Evolutionary conservation across 2,797 vertebrate genomes (phyloP).

Genomic region (Microcaecilia unicolor): DNA sequence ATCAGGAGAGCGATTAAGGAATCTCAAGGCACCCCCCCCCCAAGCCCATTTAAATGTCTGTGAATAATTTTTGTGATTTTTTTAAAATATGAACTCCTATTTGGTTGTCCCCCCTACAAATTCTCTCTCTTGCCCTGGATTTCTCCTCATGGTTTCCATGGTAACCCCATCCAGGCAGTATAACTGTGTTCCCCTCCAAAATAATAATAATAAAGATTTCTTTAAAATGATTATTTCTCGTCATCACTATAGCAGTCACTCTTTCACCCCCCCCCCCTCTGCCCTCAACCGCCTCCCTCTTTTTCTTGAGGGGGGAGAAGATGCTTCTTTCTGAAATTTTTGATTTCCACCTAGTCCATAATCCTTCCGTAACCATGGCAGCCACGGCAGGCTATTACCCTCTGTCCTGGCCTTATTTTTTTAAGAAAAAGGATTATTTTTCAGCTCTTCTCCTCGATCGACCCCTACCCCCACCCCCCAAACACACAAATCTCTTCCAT

Average conservation of each 20-base stretch:
- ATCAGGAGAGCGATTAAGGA: too few species aligned
- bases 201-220: too few species aligned
- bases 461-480: too few species aligned
- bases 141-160: constrained; percentile 47
- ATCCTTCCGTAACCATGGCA: constrained; percentile 40
- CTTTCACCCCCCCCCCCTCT: constrained; percentile 7
- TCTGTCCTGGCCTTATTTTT: constrained; percentile 8
- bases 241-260: not conserved
- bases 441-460: too few species aligned
- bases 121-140: constrained; percentile 14
- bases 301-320: too few species aligned
- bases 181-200: too few species aligned
- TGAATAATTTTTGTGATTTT: constrained; percentile 41
- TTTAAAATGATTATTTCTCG: constrained; percentile 4
- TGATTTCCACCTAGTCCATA: constrained; percentile 40
- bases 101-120: constrained; percentile 15
- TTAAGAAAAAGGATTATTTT: constrained; percentile 3
- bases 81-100: constrained; percentile 46
- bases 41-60: constrained; percentile 50
- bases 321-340: constrained; percentile 1
- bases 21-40: constrained; percentile 3
- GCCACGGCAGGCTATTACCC: constrained; percentile 25
- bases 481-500: constrained; percentile 15
- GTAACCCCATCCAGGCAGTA: constrained; percentile 42
- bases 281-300: constrained; percentile 11